phyloP scores from a whole-genome alignment of 1,140 invertebrate genomes.

The Babylonia areolata region DNA sequence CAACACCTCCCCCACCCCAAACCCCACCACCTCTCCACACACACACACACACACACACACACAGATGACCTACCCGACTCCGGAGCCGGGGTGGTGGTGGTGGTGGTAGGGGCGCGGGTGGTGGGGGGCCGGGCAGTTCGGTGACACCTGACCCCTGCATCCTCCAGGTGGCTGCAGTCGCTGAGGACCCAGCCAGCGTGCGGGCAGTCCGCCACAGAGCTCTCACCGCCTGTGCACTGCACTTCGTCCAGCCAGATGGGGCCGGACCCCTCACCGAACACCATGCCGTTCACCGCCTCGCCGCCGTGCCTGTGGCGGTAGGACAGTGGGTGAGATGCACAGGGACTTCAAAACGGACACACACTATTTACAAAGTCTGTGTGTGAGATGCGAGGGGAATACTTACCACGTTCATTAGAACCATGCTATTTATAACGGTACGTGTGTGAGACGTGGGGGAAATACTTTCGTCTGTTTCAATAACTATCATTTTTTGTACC shows the following conservation, averaged over 20 bases:
- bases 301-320: conserved; percentile 33
- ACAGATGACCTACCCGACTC: not conserved
- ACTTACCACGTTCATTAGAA: too few species aligned
- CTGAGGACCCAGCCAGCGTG: conserved; percentile 21
- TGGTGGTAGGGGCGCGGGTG: not conserved
- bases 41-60: not conserved
- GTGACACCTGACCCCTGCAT: conserved; percentile 40
- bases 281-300: not conserved
- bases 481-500: too few species aligned
- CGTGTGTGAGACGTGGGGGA: too few species aligned
- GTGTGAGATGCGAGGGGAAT: too few species aligned
- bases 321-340: too few species aligned
- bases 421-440: too few species aligned
- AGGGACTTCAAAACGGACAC: too few species aligned
- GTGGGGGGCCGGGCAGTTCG: not conserved
- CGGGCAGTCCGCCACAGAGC: conserved; percentile 28
- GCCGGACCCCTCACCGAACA: conserved; percentile 30
- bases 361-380: too few species aligned
- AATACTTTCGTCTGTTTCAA: too few species aligned
- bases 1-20: too few species aligned
- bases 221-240: conserved; percentile 14
- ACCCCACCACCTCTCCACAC: not conserved
- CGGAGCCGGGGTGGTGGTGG: conserved; percentile 17
- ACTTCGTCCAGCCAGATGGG: conserved; percentile 43
- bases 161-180: conserved; percentile 47